These are phyloP conservation scores for Varanus salvator DNA, from an alignment of 2,113 vertebrate genomes.

Conservation along the genomic window DNA sequence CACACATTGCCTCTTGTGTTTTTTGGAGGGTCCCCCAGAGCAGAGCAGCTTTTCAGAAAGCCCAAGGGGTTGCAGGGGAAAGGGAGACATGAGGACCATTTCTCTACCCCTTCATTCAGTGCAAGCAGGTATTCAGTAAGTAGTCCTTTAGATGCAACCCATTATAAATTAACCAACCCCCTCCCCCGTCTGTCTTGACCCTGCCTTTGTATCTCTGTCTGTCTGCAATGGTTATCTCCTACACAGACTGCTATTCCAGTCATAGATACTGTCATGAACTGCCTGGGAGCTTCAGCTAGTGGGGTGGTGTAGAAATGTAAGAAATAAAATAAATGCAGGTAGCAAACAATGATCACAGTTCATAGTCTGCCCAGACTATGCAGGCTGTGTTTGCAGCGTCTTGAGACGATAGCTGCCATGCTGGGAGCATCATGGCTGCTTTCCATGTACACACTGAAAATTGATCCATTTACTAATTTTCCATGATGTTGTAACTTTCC, in stretches of 20 bases:
- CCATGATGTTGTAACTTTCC: constrained; percentile 61
- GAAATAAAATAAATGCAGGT: background rate
- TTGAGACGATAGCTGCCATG: no score
- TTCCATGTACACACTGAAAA: background rate
- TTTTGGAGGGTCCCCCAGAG: background rate
- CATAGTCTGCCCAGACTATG: background rate
- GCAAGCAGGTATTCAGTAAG: background rate
- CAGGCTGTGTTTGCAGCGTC: background rate
- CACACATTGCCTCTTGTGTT: background rate
- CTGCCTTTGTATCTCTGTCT: background rate
- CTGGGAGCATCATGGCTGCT: background rate
- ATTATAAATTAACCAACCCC: background rate
- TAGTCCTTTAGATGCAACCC: background rate
- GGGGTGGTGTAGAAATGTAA: no score
- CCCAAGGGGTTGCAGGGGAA: background rate
- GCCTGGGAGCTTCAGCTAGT: background rate
- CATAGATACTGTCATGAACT: no score
- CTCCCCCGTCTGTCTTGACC: no score
- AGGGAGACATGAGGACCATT: background rate
- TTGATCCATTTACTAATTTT: constrained; percentile 40
- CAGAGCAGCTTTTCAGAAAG: background rate
- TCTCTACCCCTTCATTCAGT: background rate
- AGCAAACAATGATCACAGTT: background rate
- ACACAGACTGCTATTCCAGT: background rate
- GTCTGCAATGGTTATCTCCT: background rate